Evolutionary conservation across 1,140 invertebrate species (phyloP).

Genomic region (Ephestia elutella): DNA sequence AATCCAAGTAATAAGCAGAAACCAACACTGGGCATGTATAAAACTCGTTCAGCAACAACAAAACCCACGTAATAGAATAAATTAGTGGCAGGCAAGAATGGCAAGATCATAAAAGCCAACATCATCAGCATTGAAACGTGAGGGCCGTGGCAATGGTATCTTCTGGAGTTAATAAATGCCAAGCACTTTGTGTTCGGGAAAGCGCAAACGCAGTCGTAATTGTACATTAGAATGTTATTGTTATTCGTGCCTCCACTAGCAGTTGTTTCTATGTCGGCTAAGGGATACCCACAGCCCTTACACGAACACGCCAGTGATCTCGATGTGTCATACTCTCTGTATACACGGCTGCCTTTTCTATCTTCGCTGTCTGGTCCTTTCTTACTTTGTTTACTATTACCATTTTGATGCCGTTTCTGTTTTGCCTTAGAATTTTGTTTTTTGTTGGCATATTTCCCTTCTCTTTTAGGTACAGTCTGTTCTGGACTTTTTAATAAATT

Average conservation of each 20-base stretch:
- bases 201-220: constrained; percentile 62
- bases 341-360: constrained; percentile 48
- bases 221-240: constrained; percentile 73
- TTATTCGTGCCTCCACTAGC: constrained; percentile 75
- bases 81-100: constrained; percentile 96
- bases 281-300: constrained; percentile 71
- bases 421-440: constrained; percentile 56
- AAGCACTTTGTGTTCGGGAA: constrained; percentile 45
- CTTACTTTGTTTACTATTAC: constrained; percentile 54
- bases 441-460: constrained; percentile 50
- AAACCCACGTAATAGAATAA: constrained; percentile 97
- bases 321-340: constrained; percentile 53
- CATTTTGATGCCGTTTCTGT: constrained; percentile 60
- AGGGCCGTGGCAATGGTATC: constrained; percentile 51
- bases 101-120: constrained; percentile 87
- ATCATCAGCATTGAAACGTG: constrained; percentile 77
- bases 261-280: constrained; percentile 74
- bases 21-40: constrained; percentile 97
- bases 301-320: constrained; percentile 67
- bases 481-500: constrained; percentile 54
- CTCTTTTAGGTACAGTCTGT: constrained; percentile 23
- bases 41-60: constrained; percentile 95
- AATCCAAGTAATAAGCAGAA: constrained; percentile 92
- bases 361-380: constrained; percentile 52
- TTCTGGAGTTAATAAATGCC: constrained; percentile 31